phyloP scores from a whole-genome alignment of 2,797 vertebrate genomes.

The Gouania willdenowi region DNA sequence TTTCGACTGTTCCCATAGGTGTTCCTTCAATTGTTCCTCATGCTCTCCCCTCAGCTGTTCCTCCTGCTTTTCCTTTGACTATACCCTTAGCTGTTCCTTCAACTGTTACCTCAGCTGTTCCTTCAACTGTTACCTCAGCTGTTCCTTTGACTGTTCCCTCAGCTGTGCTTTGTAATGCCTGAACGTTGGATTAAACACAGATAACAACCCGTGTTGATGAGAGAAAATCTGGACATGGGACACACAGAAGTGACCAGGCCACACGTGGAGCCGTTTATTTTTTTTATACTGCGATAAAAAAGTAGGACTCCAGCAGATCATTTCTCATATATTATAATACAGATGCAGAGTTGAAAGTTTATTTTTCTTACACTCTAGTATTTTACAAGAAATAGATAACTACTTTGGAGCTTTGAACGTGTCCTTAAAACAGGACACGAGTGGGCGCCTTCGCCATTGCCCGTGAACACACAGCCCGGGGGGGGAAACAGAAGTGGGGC shows the following conservation, averaged over 20 bases:
- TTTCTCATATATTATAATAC: slow-evolving; percentile 84
- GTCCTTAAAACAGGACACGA: slow-evolving; percentile 86
- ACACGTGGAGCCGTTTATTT: slow-evolving; percentile 74
- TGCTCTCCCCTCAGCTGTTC: too few species aligned
- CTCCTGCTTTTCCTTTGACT: too few species aligned
- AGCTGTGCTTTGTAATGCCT: too few species aligned
- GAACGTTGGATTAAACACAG: too few species aligned
- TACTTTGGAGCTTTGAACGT: slow-evolving; percentile 79
- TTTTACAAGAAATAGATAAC: slow-evolving; percentile 85
- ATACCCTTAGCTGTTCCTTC: too few species aligned
- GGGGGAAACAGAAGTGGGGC: slow-evolving; percentile 11
- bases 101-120: too few species aligned
- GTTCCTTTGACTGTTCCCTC: too few species aligned
- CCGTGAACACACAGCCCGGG: slow-evolving; percentile 69
- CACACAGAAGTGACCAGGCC: slow-evolving; percentile 68
- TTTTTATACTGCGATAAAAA: slow-evolving; percentile 78
- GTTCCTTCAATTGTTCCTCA: too few species aligned
- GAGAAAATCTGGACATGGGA: too few species aligned
- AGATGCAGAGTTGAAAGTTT: slow-evolving; percentile 85
- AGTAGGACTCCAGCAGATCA: slow-evolving; percentile 75
- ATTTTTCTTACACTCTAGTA: slow-evolving; percentile 86
- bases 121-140: too few species aligned
- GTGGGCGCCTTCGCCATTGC: slow-evolving; percentile 64
- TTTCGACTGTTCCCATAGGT: too few species aligned
- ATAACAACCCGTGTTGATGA: too few species aligned